phyloP scores from a whole-genome alignment of 2,797 vertebrate genomes.

The Eleutherodactylus coqui region DNA sequence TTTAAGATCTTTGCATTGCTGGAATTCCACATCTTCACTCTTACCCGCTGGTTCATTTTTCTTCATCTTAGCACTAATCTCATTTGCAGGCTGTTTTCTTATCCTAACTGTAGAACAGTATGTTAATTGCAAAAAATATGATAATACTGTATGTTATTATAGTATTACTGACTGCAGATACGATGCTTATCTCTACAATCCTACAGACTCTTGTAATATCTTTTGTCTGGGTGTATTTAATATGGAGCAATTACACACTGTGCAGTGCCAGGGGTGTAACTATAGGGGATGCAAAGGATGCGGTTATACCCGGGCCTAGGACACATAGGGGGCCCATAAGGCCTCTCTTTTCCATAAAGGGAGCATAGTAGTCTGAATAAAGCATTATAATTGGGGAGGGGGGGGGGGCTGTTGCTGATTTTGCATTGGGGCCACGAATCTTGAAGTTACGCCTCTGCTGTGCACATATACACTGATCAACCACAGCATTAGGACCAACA shows the following conservation, averaged over 20 bases:
- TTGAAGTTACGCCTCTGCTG: no score
- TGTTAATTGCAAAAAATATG: background rate
- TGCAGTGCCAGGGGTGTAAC: no score
- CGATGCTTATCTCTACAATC: background rate
- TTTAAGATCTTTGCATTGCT: conserved; percentile 48
- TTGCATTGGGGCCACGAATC: no score
- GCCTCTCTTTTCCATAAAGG: no score
- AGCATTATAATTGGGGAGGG: no score
- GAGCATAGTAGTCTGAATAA: no score
- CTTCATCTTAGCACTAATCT: conserved; percentile 26
- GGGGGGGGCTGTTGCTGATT: no score
- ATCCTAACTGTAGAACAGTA: conserved; percentile 26
- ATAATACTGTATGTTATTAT: background rate
- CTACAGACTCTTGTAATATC: background rate
- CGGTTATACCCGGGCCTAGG: no score
- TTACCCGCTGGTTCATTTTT: conserved; percentile 43
- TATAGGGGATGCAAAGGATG: no score
- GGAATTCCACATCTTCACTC: conserved; percentile 50
- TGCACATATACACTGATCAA: background rate
- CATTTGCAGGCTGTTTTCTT: conserved; percentile 27
- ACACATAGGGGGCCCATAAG: no score
- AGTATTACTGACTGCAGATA: background rate
- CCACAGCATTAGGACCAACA: background rate
- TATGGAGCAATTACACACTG: background rate
- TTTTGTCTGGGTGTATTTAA: background rate